Percentiles rank a stretch among this genome's conserved stretches.
Evolutionary conservation across 2,797 vertebrate species (phyloP).

Genomic region (Caiman crocodilus): DNA sequence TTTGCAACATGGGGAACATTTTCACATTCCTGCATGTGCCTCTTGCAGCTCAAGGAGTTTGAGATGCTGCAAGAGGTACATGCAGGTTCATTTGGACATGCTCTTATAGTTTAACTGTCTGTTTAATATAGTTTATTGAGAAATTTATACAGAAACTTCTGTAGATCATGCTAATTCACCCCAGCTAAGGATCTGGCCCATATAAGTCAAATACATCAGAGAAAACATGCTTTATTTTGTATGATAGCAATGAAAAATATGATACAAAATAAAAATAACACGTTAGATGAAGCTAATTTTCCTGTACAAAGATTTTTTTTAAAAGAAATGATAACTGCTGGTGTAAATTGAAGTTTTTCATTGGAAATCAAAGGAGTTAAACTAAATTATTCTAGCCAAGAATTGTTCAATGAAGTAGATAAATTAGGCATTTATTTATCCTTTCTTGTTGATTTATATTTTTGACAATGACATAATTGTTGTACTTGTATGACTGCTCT

Average conservation of each 20-base stretch:
- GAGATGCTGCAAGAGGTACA: too few species aligned
- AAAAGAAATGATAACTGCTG: neutral
- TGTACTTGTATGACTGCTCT: neutral
- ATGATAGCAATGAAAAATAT: neutral
- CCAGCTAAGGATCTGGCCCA: neutral
- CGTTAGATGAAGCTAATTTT: too few species aligned
- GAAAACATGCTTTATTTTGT: neutral
- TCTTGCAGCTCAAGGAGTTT: neutral
- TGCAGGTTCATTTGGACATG: too few species aligned
- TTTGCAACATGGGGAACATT: fast-evolving
- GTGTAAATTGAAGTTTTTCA: neutral
- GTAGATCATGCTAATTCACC: neutral
- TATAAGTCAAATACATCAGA: neutral
- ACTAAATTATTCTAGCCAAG: neutral
- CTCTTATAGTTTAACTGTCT: neutral
- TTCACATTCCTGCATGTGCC: neutral
- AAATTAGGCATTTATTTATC: neutral
- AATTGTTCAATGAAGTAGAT: neutral
- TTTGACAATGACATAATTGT: neutral
- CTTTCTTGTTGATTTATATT: neutral
- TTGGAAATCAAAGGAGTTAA: neutral
- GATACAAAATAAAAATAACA: neutral
- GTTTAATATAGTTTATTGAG: neutral
- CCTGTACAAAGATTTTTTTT: too few species aligned
- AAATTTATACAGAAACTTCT: neutral